Evolutionary conservation across 1,140 invertebrate genomes (phyloP).

Genomic region (Pseudobourletiella spinata): DNA sequence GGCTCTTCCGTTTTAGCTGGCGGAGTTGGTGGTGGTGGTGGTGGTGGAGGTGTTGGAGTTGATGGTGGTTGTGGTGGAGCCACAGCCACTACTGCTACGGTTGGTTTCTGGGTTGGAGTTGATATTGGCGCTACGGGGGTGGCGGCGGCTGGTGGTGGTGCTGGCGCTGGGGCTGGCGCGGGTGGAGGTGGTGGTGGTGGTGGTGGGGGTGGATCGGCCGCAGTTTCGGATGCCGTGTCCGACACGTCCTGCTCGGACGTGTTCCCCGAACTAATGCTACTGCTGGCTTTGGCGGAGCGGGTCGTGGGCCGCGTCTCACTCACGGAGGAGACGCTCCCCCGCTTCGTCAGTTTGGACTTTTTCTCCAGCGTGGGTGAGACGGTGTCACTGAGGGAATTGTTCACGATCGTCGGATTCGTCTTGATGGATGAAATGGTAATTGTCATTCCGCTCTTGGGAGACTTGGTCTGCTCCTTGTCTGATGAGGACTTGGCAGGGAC

Average conservation of each 20-base stretch:
- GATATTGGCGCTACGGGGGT: no score
- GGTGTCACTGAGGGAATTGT: constrained; percentile 14
- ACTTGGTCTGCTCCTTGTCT: neutral
- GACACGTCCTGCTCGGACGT: no score
- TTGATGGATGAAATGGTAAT: constrained; percentile 34
- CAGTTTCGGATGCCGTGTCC: no score
- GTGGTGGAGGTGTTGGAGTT: neutral
- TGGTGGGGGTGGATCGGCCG: no score
- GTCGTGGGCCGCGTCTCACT: neutral
- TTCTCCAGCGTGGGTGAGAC: neutral
- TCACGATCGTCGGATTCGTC: constrained; percentile 32
- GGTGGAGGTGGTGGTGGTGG: no score
- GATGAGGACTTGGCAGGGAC: constrained; percentile 2
- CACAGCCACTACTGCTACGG: no score
- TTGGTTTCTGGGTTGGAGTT: no score
- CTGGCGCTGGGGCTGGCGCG: no score
- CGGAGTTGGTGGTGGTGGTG: neutral
- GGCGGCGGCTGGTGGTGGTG: no score
- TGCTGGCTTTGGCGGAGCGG: neutral
- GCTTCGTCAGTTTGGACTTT: constrained; percentile 2
- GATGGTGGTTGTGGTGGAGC: neutral
- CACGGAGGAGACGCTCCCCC: neutral
- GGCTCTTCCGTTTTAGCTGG: neutral
- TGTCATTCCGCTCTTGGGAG: constrained; percentile 19
- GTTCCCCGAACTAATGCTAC: no score